Evolutionary conservation across 2,888 invertebrate genomes (phyloP).

Genomic region (Girardia tigrina): DNA sequence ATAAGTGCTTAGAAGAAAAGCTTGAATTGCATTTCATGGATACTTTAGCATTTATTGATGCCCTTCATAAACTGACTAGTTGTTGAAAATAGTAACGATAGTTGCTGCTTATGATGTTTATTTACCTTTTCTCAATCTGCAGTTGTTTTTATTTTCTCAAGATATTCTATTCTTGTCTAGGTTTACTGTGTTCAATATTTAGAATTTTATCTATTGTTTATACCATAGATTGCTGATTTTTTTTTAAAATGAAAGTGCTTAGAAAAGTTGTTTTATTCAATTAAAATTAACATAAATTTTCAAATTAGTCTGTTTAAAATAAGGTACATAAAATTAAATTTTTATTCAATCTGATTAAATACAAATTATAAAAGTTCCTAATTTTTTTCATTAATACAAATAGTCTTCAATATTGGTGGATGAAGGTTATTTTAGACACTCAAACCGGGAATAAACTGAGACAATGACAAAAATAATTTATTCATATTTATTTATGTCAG

Average conservation of each 20-base stretch:
- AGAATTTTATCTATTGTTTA: constrained; percentile 18
- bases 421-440: no score
- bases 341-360: no score
- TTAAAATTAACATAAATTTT: no score
- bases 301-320: no score
- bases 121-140: constrained; percentile 23
- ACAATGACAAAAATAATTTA: no score
- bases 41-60: constrained; percentile 42
- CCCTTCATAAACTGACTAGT: constrained; percentile 39
- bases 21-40: constrained; percentile 43
- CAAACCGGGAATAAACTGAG: no score
- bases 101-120: constrained; percentile 23
- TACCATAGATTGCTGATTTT: constrained; percentile 23
- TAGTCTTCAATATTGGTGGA: no score
- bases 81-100: not conserved
- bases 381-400: no score
- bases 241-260: constrained; percentile 5
- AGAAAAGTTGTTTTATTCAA: no score
- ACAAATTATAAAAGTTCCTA: no score
- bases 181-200: constrained; percentile 18
- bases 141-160: constrained; percentile 19
- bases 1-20: constrained; percentile 42
- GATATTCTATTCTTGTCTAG: constrained; percentile 17
- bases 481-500: no score
- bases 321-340: no score